A percentile compares a stretch with the other conserved stretches of the same genome.
These are phyloP conservation scores for Drosophila insularis DNA, from an alignment of 1,140 invertebrate species.

Conservation along the genomic window DNA sequence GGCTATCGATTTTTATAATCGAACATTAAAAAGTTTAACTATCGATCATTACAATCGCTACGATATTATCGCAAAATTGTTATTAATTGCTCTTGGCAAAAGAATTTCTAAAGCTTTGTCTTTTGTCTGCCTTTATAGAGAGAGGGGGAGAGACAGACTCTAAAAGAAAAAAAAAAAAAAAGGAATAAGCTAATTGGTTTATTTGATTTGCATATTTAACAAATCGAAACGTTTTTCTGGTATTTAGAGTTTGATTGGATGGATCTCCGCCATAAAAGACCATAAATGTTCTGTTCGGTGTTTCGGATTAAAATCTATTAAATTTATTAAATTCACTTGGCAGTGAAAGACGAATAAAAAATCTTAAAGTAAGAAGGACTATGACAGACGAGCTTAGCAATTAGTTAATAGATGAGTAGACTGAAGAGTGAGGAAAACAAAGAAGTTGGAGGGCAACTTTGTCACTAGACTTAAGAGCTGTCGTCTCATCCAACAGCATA, in stretches of 20 bases:
- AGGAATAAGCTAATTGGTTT: constrained; percentile 37
- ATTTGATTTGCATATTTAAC: constrained; percentile 63
- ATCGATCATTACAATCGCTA: constrained; percentile 42
- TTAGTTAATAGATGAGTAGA: background rate
- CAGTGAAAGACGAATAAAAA: no score
- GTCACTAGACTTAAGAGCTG: constrained; percentile 60
- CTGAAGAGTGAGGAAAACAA: constrained; percentile 29
- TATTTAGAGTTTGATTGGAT: constrained; percentile 48
- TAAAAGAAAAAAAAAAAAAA: background rate
- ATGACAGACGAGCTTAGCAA: no score
- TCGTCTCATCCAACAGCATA: constrained; percentile 58
- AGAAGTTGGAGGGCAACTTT: constrained; percentile 45
- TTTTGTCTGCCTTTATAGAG: constrained; percentile 31
- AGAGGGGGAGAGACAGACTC: no score
- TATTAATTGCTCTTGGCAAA: constrained; percentile 56
- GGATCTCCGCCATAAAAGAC: constrained; percentile 32
- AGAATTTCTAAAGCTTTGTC: constrained; percentile 43
- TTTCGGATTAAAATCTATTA: constrained; percentile 34
- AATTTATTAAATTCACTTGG: constrained; percentile 36
- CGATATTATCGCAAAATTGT: constrained; percentile 78
- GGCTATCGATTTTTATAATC: constrained; percentile 77
- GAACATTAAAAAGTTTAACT: constrained; percentile 65
- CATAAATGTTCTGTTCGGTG: constrained; percentile 43
- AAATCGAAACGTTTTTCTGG: constrained; percentile 72
- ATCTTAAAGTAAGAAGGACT: no score